phyloP scores from a whole-genome alignment of 2,113 vertebrate species.

The Catharus minimus region DNA sequence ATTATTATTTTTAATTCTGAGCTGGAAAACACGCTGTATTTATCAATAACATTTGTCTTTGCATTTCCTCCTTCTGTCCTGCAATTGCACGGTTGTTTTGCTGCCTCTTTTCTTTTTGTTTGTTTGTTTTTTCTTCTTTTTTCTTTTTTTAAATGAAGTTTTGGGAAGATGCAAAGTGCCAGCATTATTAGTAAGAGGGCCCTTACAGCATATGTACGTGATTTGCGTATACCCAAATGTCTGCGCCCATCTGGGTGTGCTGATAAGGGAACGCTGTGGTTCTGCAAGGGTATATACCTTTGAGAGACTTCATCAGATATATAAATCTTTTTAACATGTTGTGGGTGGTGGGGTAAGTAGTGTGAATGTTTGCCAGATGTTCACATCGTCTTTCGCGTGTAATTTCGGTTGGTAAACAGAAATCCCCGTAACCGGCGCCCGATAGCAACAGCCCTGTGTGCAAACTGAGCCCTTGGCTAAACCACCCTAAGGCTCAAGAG shows the following conservation, averaged over 20 bases:
- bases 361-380: conserved; percentile 62
- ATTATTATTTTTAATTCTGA: not conserved
- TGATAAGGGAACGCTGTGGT: conserved; percentile 21
- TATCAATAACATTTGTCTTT: not conserved
- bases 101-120: not conserved
- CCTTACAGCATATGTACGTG: not conserved
- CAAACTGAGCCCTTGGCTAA: conserved; percentile 45
- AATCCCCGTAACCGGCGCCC: conserved; percentile 40
- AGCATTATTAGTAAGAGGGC: not conserved
- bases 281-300: conserved; percentile 39
- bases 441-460: conserved; percentile 49
- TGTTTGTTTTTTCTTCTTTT: too few relatives aligned
- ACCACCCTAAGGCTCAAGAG: not conserved
- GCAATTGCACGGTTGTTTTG: not conserved
- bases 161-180: not conserved
- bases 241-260: conserved; percentile 25
- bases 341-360: conserved; percentile 48
- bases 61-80: not conserved
- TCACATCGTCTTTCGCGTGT: conserved; percentile 54
- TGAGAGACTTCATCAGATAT: conserved; percentile 25
- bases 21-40: accelerated
- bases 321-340: conserved; percentile 58
- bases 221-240: conserved; percentile 32
- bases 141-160: not conserved
- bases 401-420: conserved; percentile 71